Conservation (phyloP, 2,797 vertebrate species). For the Muscicapa striata region DNA sequence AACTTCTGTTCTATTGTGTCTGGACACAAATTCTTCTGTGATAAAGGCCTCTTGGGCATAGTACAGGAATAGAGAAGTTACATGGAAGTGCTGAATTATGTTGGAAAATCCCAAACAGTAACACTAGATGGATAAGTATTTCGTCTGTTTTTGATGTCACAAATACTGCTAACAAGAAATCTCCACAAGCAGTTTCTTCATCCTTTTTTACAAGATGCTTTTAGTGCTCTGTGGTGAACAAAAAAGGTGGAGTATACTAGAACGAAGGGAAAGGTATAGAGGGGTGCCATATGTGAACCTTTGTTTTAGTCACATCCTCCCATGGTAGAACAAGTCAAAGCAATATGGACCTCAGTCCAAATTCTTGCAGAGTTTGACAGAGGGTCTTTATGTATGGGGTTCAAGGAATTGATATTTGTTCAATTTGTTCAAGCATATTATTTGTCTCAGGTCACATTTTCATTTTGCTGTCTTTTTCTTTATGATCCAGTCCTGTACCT, state of each 20-base stretch:
- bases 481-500: neutral
- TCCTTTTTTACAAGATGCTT: neutral
- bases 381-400: neutral
- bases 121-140: neutral
- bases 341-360: neutral
- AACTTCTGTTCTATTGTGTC: neutral
- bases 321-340: neutral
- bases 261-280: neutral
- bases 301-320: neutral
- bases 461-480: neutral
- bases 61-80: neutral
- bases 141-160: neutral
- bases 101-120: neutral
- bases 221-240: neutral
- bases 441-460: neutral
- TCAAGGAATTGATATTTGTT: neutral
- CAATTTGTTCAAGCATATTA: no score
- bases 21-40: neutral
- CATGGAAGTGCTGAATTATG: neutral
- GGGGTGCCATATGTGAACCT: neutral
- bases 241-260: neutral
- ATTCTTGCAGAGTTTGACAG: neutral
- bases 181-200: neutral
- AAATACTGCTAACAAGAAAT: neutral
- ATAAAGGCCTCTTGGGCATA: neutral